Evolutionary conservation across 2,888 invertebrate genomes (phyloP), one percentile per base, ranked within the genome.

Genomic region (Drosophila longiperda): DNA sequence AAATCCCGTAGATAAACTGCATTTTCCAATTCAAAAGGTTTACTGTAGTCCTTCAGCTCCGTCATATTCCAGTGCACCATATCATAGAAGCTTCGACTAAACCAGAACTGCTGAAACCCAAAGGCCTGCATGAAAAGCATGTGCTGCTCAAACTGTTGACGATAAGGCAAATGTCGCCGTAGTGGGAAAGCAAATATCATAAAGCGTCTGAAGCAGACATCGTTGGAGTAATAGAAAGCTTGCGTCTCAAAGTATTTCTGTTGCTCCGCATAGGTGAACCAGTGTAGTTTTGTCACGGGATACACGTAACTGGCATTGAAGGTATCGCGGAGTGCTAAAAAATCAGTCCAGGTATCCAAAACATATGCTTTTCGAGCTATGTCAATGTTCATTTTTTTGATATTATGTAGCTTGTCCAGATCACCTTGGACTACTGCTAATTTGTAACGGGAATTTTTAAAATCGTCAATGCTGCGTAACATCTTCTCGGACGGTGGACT

Each of bases 241-340:
- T 77, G 76, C 2, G 50, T 32, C 2, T 64, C 1, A 6, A 86
- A 89, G 1, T 60, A 1, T 17, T 66, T 49, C 45, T 89, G 88
- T 50, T 87, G 89, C 52, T 89, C 81, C 0, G 29, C 15, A 36
- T 73, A 81, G 20, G 77, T 66, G 1, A 4, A 15, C 85, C 87
- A 89, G 12, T 74, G 81, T 1, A 60, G 0, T 0, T 23, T 26
- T 1, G 73, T 50, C 1, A 79, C 78, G 0, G 85, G 78, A 45
- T 76, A 89, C 1, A 74, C 45, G 45, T 58, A 89, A 32, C 65
- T 68, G 23, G 34, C 23, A 53, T 89, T 80, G 20, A 87, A 79
- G 1, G 29, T 34, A 15, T 76, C 65, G 0, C 83, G 80, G 7
- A 62, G 0, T 17, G 0, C 0, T 3, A 63, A 1, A 17, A 78